phyloP scores from a whole-genome alignment of 2,888 invertebrate genomes.

The Adelphocoris suturalis region DNA sequence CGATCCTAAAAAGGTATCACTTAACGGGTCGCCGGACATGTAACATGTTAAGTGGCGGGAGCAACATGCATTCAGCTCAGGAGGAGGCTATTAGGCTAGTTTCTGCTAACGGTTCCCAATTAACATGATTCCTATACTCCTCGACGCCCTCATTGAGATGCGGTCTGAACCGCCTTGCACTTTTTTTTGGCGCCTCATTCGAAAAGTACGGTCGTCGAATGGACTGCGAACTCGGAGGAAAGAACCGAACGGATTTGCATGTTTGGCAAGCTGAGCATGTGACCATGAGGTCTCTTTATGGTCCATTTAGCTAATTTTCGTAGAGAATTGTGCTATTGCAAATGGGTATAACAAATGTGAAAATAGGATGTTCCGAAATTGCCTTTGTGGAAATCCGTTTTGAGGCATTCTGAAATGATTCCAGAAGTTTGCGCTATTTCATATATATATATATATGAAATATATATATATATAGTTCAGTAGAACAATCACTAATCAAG shows the following conservation, averaged over 20 bases:
- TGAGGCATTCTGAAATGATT: too few species aligned
- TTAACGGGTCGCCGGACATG: slow-evolving; percentile 46
- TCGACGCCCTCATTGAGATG: slow-evolving; percentile 39
- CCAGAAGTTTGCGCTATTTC: too few species aligned
- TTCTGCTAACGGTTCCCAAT: slow-evolving; percentile 52
- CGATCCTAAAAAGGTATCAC: slow-evolving; percentile 44
- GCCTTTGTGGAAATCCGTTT: too few species aligned
- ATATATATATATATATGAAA: too few species aligned
- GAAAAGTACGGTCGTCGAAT: background rate
- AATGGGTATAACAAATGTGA: too few species aligned
- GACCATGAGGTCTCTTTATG: too few species aligned
- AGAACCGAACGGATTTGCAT: background rate
- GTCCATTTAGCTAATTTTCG: too few species aligned
- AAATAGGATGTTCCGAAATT: too few species aligned
- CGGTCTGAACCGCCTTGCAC: background rate
- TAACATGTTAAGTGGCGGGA: slow-evolving; percentile 46
- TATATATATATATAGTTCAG: too few species aligned
- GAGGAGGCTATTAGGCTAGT: slow-evolving; percentile 51
- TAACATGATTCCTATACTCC: slow-evolving; percentile 45
- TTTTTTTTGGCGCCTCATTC: slow-evolving; percentile 18
- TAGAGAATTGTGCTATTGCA: too few species aligned
- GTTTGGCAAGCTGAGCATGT: background rate
- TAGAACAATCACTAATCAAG: too few species aligned
- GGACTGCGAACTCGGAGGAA: background rate
- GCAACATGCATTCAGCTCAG: slow-evolving; percentile 44